Evolutionary conservation across 2,113 vertebrate species (phyloP), one percentile per base, ranked within the genome.

Genomic region (Pseudois nayaur): DNA sequence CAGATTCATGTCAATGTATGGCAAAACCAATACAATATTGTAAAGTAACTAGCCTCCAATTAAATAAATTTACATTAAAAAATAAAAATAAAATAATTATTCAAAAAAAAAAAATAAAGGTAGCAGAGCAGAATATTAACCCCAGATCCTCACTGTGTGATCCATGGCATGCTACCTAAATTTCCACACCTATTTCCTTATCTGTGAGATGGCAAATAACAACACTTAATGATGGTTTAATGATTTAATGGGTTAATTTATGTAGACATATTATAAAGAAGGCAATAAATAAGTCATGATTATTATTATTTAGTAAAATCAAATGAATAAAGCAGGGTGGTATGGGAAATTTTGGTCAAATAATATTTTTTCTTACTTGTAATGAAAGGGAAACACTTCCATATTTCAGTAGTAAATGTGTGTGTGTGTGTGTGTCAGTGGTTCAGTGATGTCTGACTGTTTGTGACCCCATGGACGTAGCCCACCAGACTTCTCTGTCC

Each of bases 241-340:
- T 27, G 5, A 14, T 31, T 54, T 67, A 64, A 2, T 62, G 48
- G 9, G 0, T 84, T 52, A 84, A 54, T 71, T 71, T 86, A 74
- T 59, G 2, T 19, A 78, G 50, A 7, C n/a, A 6, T 23, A 82
- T 86, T 52, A 86, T 40, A 21, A 7, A 52, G 27, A 94, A 2
- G 60, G 3, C 40, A 92, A 71, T n/a, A 57, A 64, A 52, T 67
- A 89, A 57, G 45, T 79, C 45, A 89, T 36, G 13, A 6, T 50
- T 81, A 31, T n/a, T 52, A 95, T 60, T 87, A 94, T 67, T 94
- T 76, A 31, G 16, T 60, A 83, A 97, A 94, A n/a, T 81, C 33
- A 85, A 95, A 50, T 36, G 33, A n/a, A 94, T 31, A 89, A 94
- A 93, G 57, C 27, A 43, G 92, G 8, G 67, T 5, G 11, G 8